Evolutionary conservation across 2,113 vertebrate genomes (phyloP).

Genomic region (Orycteropus afer): DNA sequence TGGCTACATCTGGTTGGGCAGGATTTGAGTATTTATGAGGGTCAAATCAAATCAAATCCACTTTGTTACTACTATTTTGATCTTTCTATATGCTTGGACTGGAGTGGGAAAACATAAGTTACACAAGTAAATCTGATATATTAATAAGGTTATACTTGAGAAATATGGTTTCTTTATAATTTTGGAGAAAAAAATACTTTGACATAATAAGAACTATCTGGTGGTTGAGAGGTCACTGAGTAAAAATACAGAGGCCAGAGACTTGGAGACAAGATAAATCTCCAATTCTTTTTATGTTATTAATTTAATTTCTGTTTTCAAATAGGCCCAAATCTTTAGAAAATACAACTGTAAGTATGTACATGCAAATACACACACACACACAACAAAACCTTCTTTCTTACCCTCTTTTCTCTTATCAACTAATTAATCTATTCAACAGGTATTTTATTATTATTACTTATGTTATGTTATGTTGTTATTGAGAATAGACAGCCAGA

Average conservation of each 20-base stretch:
- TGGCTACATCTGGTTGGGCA: rapidly evolving
- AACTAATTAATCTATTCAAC: neutral
- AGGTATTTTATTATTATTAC: neutral
- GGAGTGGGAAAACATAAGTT: neutral
- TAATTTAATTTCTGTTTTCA: neutral
- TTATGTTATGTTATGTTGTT: neutral
- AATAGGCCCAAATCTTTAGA: neutral
- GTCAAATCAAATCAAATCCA: neutral
- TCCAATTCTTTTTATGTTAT: conserved; percentile 10
- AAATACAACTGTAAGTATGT: neutral
- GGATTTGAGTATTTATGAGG: neutral
- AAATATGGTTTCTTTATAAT: neutral
- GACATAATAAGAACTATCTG: neutral
- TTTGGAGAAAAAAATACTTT: conserved; percentile 13
- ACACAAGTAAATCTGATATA: neutral
- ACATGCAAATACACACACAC: neutral
- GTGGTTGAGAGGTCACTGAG: neutral
- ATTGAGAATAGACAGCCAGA: neutral
- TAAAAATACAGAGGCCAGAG: neutral
- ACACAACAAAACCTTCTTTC: neutral
- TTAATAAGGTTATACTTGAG: neutral
- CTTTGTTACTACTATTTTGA: neutral
- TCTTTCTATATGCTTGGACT: neutral
- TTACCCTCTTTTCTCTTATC: neutral
- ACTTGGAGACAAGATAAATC: neutral